Percentiles rank a stretch among this genome's conserved stretches.
Evolutionary conservation across 2,113 vertebrate species (phyloP).

Genomic region (Carassius gibelio): DNA sequence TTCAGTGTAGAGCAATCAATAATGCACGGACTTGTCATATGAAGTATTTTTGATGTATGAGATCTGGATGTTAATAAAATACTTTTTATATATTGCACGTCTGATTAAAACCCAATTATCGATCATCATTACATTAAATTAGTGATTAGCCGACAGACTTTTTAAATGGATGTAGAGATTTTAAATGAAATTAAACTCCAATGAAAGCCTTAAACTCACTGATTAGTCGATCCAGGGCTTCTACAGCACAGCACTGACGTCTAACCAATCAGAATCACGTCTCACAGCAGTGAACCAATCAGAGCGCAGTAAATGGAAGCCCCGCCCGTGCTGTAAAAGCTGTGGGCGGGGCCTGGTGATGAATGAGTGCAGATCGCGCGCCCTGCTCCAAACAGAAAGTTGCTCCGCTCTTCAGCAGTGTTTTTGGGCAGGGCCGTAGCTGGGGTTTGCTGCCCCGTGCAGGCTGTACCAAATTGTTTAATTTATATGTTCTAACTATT

Average conservation of each 20-base stretch:
- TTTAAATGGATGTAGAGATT: neutral
- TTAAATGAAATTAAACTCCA: neutral
- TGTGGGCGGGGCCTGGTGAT: neutral
- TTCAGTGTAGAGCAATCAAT: neutral
- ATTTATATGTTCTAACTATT: too few species aligned
- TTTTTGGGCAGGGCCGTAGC: neutral
- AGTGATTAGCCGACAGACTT: neutral
- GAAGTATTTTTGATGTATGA: neutral
- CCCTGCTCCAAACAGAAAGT: neutral
- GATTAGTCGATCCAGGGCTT: neutral
- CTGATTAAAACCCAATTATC: neutral
- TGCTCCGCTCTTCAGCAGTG: neutral
- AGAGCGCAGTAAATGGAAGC: neutral
- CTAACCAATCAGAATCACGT: conserved; percentile 16
- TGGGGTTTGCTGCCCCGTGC: too few species aligned
- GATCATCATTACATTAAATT: neutral
- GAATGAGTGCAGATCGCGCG: neutral
- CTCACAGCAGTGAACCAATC: conserved; percentile 10
- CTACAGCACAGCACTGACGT: neutral
- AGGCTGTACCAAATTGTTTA: too few species aligned
- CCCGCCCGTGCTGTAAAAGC: conserved; percentile 20
- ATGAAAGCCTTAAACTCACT: neutral
- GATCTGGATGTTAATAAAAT: conserved; percentile 8
- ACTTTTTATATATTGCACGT: conserved; percentile 20
- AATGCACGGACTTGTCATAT: neutral